Base-by-base conservation (phyloP, 2,113 vertebrate species). In the Camelus dromedarius region DNA sequence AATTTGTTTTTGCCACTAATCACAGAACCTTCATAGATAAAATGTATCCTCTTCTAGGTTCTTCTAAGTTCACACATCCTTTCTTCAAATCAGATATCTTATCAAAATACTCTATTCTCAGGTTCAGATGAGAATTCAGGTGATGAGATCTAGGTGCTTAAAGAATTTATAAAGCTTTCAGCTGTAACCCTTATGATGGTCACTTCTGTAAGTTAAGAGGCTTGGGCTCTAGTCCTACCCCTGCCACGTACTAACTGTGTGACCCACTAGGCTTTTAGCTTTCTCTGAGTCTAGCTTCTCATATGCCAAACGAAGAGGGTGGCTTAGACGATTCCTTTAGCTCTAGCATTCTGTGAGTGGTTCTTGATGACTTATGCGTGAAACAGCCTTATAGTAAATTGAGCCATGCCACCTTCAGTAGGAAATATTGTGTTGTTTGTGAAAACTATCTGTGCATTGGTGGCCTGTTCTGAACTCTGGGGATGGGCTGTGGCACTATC, bases 81-180 rank as follows among this genome's bases (percentile, higher is more conserved):
- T 90, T 94, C 60, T 85, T 76, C n/a, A 77, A 83, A 70, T 72
- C n/a, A 67, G 54, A 20, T 30, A 48, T 22, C 26, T 82, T 67
- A 42, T 69, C 4, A 75, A 91, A 93, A 79, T 42, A 67, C 32
- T 81, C 92, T 60, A 83, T 38, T 73, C 38, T 90, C 19, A 62
- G 38, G 38, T 42, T 42, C 38, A 42, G 38, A 42, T 42, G 38
- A 42, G 38, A 42, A 5, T 42, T 42, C 15, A 28, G 26, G 75
- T 7, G 20, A 18, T 56, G 56, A 84, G 8, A 76, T 35, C 79
- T 75, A 64, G 22, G 14, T 52, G 54, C 30, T 77, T 91, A 52
- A 83, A 22, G 83, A 66, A 88, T 83, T 92, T 92, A 48, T 95
- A 93, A 67, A 83, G 52, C 52, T 28, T 97, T 90, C 42, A 8